A percentile compares a stretch with the other conserved stretches of the same genome.
Conservation (phyloP, 2,888 invertebrate species). For the Xestia sexstrigata region DNA sequence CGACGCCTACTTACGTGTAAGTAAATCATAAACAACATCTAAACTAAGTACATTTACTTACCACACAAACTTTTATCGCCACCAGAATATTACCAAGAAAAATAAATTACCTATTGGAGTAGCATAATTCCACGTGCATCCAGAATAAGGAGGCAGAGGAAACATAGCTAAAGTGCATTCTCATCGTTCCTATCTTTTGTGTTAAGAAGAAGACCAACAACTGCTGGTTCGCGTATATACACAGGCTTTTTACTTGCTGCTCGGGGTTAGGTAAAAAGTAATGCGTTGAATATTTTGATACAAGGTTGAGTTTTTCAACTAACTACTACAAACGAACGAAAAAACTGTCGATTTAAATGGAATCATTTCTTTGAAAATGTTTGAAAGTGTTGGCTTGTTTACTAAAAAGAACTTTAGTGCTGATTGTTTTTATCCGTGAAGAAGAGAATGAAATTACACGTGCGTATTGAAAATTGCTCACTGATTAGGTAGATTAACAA, state of each 20-base stretch:
- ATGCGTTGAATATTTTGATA: slow-evolving; percentile 17
- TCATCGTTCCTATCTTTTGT: slow-evolving; percentile 71
- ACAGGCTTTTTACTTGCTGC: slow-evolving; percentile 53
- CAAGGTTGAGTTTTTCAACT: not conserved
- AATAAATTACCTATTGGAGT: slow-evolving; percentile 41
- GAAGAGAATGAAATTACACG: not conserved
- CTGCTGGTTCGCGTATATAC: slow-evolving; percentile 63
- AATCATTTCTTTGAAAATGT: not conserved
- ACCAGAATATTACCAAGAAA: slow-evolving; percentile 35
- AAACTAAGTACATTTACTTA: not conserved
- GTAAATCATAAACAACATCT: not conserved
- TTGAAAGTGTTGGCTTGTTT: too few relatives aligned
- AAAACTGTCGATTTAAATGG: not conserved
- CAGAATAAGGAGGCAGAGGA: slow-evolving; percentile 66
- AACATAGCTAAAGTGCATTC: slow-evolving; percentile 73
- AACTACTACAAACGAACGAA: too few relatives aligned
- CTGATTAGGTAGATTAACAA: not conserved
- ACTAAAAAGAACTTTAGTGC: not conserved
- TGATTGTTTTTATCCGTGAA: not conserved
- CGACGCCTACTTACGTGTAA: not conserved
- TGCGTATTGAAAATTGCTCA: not conserved
- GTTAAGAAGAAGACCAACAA: slow-evolving; percentile 67
- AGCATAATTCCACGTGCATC: slow-evolving; percentile 24
- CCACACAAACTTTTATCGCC: not conserved
- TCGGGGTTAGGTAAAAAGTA: slow-evolving; percentile 27